Evolutionary conservation across 2,797 vertebrate genomes (phyloP).

Genomic region (Spatula clypeata): DNA sequence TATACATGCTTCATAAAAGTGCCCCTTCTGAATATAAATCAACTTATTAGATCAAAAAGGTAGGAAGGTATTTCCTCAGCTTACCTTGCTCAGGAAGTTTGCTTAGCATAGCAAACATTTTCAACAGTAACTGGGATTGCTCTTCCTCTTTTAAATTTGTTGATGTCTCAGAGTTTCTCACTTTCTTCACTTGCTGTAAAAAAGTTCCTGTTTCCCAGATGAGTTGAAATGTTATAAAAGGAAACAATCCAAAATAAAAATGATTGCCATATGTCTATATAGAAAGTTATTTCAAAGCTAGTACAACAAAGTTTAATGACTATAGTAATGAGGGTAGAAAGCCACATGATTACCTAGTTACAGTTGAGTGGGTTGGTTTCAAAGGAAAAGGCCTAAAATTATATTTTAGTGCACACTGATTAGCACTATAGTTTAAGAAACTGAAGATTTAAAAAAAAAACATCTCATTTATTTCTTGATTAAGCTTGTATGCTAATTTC

Average conservation of each 20-base stretch:
- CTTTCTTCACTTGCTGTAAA: background rate
- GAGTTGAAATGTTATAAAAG: background rate
- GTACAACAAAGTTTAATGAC: background rate
- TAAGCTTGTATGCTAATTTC: background rate
- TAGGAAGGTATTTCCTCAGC: background rate
- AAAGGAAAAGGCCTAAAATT: background rate
- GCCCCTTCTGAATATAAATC: background rate
- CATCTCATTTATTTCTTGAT: background rate
- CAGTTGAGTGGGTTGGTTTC: background rate
- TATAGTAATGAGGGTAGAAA: background rate
- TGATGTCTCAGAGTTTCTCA: background rate
- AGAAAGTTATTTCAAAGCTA: background rate
- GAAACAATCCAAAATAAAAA: background rate
- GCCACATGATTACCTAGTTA: background rate
- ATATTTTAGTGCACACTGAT: background rate
- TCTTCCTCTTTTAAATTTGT: background rate
- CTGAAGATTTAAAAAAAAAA: accelerated
- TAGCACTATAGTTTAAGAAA: background rate
- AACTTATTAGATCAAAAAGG: background rate
- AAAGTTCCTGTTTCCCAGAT: background rate
- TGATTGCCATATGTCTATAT: accelerated
- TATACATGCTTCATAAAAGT: background rate
- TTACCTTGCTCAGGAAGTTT: background rate
- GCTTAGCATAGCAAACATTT: constrained; percentile 10
- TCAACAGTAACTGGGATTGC: background rate